Evolutionary conservation across 2,797 vertebrate species (phyloP), one percentile per base, ranked within the genome.

Genomic region (Melanotaenia nigrans): DNA sequence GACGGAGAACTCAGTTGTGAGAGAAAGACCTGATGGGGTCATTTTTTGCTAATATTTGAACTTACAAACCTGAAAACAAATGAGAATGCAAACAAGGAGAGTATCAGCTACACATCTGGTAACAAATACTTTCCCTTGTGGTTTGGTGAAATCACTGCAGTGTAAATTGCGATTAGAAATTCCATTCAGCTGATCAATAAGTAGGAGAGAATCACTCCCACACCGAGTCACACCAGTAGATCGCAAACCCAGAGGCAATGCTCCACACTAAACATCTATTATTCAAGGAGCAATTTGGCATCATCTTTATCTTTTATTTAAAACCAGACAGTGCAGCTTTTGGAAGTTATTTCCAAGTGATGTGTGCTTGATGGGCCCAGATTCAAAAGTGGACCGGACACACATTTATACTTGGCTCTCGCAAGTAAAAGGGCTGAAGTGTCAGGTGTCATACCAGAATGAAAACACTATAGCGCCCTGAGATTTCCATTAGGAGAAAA

Each of bases 301-400:
- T 79, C 56, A 16, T 40, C 54, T 61, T 59, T 68, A 87, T 82
- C 14, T 80, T 81, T 79, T 68, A 77, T 78, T 83, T 33, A 67
- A 64, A 79, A 62, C 10, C 60, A 77, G 60, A 65, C 54, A 35
- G 65, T 54, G 40, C 64, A 74, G 82, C 40, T 61, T 78, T 56
- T 51, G 42, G 65, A 51, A 68, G 77, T 62, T 25, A 36, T 14
- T 25, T 73, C 55, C 13, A 40, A 73, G 70, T 28, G 45, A 73
- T 40, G 65, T 13, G 28, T 16, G 42, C 7, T 40, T 28, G 25
- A 38, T 77, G 71, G 30, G 33, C 28, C 22, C 68, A 32, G 72
- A 77, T n/a, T 68, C 20, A 20, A 77, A 68, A 55, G 32, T 22
- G 22, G 11, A 72, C 57, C 18, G 12, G 42, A 51, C 16, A 54